Percentiles rank a stretch among this genome's conserved stretches.
Conservation (phyloP, 2,797 vertebrate genomes). For the Nothura maculosa region DNA sequence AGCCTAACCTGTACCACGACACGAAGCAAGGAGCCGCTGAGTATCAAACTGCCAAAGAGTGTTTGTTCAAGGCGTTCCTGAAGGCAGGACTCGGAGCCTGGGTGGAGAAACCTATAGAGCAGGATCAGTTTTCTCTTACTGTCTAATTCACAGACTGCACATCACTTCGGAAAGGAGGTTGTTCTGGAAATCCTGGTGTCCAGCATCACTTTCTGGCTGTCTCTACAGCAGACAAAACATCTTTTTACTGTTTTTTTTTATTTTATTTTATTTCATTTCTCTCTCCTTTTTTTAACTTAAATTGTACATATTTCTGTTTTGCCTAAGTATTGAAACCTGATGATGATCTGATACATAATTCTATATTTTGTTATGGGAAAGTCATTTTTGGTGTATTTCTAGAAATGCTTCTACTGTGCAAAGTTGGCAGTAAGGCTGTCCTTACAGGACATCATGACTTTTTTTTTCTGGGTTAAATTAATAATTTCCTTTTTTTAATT, state of each 20-base stretch:
- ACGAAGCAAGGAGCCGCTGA: constrained; percentile 93
- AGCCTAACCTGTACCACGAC: constrained; percentile 93
- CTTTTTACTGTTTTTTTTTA: neutral
- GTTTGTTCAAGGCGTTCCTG: constrained; percentile 95
- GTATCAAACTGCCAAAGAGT: constrained; percentile 94
- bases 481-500: constrained; percentile 63
- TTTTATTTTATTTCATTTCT: too few species aligned
- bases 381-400: constrained; percentile 56
- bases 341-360: constrained; percentile 12
- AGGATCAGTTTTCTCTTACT: constrained; percentile 95
- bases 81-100: constrained; percentile 96
- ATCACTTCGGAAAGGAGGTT: constrained; percentile 27
- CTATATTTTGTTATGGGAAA: constrained; percentile 59
- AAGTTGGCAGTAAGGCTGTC: constrained; percentile 44
- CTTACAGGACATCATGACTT: constrained; percentile 49
- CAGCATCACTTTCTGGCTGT: constrained; percentile 41
- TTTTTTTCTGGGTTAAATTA: constrained; percentile 72
- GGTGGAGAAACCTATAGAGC: constrained; percentile 98
- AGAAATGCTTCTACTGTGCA: constrained; percentile 59
- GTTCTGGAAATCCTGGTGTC: constrained; percentile 53
- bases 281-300: neutral
- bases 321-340: constrained; percentile 51
- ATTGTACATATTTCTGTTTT: constrained; percentile 47
- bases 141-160: constrained; percentile 59
- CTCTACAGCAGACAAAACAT: constrained; percentile 12